Percentiles rank a stretch among this genome's conserved stretches.
phyloP scores from a whole-genome alignment of 2,888 invertebrate species.

The Diarsia mendica region DNA sequence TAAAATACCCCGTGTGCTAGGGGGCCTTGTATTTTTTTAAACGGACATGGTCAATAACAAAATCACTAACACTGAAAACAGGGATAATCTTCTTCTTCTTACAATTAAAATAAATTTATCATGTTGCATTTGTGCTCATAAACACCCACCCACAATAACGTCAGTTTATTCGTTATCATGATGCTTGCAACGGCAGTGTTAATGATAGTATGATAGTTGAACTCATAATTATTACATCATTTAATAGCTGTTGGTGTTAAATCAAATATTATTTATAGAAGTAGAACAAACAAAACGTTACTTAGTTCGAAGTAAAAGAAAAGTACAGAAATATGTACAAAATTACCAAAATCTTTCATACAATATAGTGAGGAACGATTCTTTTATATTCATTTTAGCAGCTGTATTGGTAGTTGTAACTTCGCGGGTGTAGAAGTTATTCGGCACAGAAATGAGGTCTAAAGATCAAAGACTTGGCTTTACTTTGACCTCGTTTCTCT shows the following conservation, averaged over 20 bases:
- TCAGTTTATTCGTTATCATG: too few relatives aligned
- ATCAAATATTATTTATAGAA: not conserved
- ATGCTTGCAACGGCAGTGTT: too few relatives aligned
- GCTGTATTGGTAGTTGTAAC: not conserved
- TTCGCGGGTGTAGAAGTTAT: not conserved
- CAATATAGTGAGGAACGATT: not conserved
- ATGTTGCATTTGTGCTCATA: too few relatives aligned
- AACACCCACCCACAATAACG: too few relatives aligned
- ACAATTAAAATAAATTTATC: too few relatives aligned
- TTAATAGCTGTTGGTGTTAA: not conserved
- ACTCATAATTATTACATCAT: not conserved
- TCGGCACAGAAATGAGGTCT: not conserved
- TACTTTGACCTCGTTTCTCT: too few relatives aligned
- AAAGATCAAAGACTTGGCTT: not conserved
- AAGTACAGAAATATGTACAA: not conserved
- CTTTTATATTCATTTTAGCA: slow-evolving; percentile 10
- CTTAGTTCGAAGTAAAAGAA: not conserved
- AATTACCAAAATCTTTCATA: not conserved
- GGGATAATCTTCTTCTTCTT: too few relatives aligned
- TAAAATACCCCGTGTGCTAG: too few relatives aligned
- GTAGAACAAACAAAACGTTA: not conserved
- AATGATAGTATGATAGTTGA: not conserved
- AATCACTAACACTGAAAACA: too few relatives aligned
- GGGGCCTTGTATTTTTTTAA: too few relatives aligned
- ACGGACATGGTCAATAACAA: too few relatives aligned